Conservation (phyloP, 2,113 vertebrate genomes). For the Phasianus colchicus region DNA sequence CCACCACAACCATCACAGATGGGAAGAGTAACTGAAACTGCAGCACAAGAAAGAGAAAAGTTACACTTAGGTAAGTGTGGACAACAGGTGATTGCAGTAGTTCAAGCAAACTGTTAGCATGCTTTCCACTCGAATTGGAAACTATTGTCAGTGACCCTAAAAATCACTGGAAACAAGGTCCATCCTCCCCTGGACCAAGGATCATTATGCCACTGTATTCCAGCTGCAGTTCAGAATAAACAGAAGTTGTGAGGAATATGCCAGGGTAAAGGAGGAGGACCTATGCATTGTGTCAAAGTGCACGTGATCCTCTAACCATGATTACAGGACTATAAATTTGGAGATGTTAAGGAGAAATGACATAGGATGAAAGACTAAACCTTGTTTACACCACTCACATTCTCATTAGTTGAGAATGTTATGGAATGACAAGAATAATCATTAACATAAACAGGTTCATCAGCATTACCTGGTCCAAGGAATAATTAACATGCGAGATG, state of each 20-base stretch:
- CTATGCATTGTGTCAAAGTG: neutral
- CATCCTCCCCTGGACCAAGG: neutral
- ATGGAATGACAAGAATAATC: neutral
- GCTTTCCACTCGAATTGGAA: neutral
- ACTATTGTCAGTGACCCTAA: neutral
- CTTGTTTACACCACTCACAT: neutral
- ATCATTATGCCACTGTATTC: fast-evolving
- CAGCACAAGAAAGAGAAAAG: neutral
- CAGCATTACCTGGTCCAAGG: constrained; percentile 91
- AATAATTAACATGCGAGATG: constrained; percentile 96
- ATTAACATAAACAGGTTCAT: constrained; percentile 4
- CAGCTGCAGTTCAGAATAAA: neutral
- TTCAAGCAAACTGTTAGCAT: neutral
- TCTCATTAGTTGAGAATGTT: neutral
- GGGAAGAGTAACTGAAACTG: constrained; percentile 98
- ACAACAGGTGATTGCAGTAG: neutral
- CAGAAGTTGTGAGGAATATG: neutral
- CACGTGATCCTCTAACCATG: neutral
- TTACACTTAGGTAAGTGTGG: neutral
- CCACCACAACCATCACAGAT: constrained; percentile 96
- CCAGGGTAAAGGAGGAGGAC: neutral
- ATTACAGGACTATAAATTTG: neutral
- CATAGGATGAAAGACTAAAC: neutral
- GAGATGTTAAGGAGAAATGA: neutral
- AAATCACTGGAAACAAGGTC: neutral